These are phyloP conservation scores for Protaetia brevitarsis DNA, from an alignment of 1,140 invertebrate genomes.

Conservation along the genomic window DNA sequence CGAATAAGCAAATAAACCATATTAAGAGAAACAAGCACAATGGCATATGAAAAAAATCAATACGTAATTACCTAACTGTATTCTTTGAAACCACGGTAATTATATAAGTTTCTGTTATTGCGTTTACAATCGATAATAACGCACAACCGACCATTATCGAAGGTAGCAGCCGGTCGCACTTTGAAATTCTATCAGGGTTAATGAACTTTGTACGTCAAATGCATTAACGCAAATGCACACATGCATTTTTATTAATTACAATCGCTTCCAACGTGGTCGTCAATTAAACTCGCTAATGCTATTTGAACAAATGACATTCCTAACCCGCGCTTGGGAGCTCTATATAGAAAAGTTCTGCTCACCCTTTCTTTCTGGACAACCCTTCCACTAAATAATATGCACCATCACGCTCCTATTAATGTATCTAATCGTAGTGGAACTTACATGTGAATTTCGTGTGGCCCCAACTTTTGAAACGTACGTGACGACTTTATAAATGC, in stretches of 20 bases:
- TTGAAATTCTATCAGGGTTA: conserved; percentile 9
- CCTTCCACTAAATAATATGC: conserved; percentile 5
- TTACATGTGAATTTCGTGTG: conserved; percentile 5
- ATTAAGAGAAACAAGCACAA: background rate
- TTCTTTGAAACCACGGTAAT: background rate
- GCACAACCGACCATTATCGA: background rate
- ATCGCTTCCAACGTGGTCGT: background rate
- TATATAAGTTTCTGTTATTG: background rate
- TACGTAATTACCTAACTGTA: background rate
- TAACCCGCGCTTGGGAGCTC: background rate
- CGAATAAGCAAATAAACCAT: too few species aligned
- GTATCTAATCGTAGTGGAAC: background rate
- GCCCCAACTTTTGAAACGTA: background rate
- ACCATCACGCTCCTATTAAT: conserved; percentile 2
- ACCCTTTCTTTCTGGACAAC: background rate
- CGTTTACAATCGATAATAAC: background rate
- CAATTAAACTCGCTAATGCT: background rate
- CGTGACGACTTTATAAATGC: background rate
- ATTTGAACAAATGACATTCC: conserved; percentile 7
- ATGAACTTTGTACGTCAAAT: background rate
- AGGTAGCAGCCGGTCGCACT: background rate
- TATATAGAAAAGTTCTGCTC: too few species aligned
- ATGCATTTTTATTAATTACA: conserved; percentile 2
- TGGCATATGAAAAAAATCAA: background rate
- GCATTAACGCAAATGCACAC: conserved; percentile 13